Percentiles rank a stretch among this genome's conserved stretches.
These are phyloP conservation scores for Drosophila willistoni DNA, from an alignment of 1,140 invertebrate genomes.

Conservation along the genomic window DNA sequence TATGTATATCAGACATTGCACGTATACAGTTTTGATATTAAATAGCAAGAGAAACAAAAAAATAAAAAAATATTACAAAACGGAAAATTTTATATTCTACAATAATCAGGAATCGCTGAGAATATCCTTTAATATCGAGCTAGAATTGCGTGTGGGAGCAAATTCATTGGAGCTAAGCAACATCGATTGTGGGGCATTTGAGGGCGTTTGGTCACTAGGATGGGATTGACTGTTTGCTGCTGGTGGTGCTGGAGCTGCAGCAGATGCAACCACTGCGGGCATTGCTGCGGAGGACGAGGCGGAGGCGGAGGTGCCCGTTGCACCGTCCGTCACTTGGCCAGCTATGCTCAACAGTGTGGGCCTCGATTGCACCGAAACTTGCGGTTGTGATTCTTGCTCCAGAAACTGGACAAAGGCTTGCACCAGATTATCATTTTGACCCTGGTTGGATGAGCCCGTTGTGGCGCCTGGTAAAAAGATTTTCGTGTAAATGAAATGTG, in stretches of 20 bases:
- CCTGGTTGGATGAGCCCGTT: background rate
- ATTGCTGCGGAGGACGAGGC: too few relatives aligned
- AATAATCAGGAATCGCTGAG: constrained; percentile 86
- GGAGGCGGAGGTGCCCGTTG: background rate
- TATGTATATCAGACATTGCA: constrained; percentile 7
- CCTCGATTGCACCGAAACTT: constrained; percentile 86
- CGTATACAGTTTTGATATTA: constrained; percentile 7
- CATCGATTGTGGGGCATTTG: constrained; percentile 77
- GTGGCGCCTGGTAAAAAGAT: background rate
- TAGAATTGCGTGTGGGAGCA: constrained; percentile 86
- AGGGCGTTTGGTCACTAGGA: background rate
- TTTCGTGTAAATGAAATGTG: background rate
- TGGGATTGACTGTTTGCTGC: background rate
- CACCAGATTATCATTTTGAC: constrained; percentile 85
- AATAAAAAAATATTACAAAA: background rate
- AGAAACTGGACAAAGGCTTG: constrained; percentile 95
- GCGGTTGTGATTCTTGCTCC: constrained; percentile 92
- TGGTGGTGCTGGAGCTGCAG: too few relatives aligned
- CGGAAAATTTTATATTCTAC: constrained; percentile 43
- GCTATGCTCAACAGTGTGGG: constrained; percentile 76
- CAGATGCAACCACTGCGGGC: too few relatives aligned
- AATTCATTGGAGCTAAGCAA: constrained; percentile 86
- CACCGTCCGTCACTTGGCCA: constrained; percentile 41
- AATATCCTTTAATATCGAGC: constrained; percentile 88
- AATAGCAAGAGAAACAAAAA: constrained; percentile 1